Evolutionary conservation across 35 echinoderm and acorn worm genomes (phyloP).

Genomic region (Nesometra sesokonis): DNA sequence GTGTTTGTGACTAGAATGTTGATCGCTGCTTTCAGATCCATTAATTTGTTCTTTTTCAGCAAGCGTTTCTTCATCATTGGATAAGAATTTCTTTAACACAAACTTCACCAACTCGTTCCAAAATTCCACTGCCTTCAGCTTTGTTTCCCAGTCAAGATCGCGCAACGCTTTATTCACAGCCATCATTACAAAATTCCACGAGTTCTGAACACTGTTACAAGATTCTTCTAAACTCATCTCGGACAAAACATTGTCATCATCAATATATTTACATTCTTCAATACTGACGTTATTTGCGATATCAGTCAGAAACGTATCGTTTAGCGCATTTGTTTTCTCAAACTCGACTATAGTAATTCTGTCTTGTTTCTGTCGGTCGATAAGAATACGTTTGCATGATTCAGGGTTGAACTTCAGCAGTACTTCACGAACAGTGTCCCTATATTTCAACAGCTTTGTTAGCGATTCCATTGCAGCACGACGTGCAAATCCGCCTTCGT

Average conservation of each 20-base stretch:
- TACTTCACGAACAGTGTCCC: neutral
- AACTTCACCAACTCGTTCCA: neutral
- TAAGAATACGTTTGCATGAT: neutral
- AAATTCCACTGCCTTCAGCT: neutral
- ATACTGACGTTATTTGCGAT: neutral
- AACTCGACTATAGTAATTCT: neutral
- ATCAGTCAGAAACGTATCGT: neutral
- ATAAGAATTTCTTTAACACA: neutral
- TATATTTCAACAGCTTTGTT: neutral
- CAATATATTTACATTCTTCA: neutral
- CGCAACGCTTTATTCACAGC: neutral
- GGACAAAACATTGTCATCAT: neutral
- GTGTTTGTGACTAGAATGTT: neutral
- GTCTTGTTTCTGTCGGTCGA: neutral
- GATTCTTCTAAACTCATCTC: too few species aligned
- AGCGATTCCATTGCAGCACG: neutral
- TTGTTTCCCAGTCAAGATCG: neutral
- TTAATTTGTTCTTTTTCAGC: too few species aligned
- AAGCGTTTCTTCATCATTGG: neutral
- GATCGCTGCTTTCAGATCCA: neutral
- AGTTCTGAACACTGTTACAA: neutral
- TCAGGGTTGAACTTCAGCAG: neutral
- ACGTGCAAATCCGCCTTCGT: neutral
- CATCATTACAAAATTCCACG: neutral
- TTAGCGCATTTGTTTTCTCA: neutral